A percentile compares a stretch with the other conserved stretches of the same genome.
Evolutionary conservation across 2,113 vertebrate species (phyloP).

Genomic region (Urocolius indicus): DNA sequence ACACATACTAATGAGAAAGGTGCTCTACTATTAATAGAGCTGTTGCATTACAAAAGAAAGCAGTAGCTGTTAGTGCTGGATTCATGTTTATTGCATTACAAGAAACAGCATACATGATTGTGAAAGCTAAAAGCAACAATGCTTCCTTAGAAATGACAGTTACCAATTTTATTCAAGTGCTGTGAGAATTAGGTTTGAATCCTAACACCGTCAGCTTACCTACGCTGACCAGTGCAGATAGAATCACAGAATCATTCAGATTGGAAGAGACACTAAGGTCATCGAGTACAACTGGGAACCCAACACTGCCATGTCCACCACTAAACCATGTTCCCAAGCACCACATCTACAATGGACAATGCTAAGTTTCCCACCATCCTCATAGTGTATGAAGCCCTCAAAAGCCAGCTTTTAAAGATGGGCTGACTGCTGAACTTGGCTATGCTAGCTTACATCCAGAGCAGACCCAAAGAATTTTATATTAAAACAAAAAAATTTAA

Average conservation of each 20-base stretch:
- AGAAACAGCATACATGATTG: neutral
- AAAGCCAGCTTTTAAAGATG: neutral
- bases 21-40: neutral
- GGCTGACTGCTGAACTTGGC: neutral
- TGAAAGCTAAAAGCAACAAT: neutral
- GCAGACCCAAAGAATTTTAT: neutral
- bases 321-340: neutral
- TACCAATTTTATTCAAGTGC: neutral
- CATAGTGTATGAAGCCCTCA: neutral
- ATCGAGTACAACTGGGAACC: neutral
- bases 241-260: neutral
- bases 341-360: neutral
- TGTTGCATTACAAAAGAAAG: neutral
- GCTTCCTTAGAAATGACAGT: neutral
- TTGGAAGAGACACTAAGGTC: neutral
- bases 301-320: neutral
- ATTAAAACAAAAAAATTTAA: neutral
- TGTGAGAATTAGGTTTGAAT: neutral
- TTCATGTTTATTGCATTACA: neutral
- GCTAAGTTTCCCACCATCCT: neutral
- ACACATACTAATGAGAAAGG: neutral
- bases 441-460: neutral
- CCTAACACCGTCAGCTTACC: neutral
- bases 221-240: neutral
- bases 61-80: neutral